Conservation (phyloP, 2,888 invertebrate genomes). For the Trissoscelio sp. region DNA sequence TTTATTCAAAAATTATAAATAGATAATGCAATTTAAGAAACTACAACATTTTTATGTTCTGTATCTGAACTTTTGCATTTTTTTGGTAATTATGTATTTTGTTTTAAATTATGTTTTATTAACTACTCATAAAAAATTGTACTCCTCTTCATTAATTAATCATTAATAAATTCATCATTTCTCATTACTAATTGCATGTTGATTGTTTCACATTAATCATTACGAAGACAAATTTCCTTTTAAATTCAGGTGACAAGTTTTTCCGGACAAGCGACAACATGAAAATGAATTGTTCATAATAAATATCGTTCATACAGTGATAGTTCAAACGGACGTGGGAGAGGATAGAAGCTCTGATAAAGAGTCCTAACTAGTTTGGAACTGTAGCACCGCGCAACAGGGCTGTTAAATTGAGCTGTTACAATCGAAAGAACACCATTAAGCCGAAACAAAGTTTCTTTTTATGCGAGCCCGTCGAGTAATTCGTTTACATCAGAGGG, state of each 20-base stretch:
- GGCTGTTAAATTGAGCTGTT: constrained; percentile 38
- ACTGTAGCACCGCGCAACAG: constrained; percentile 35
- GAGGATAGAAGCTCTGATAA: constrained; percentile 20
- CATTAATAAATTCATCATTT: no score
- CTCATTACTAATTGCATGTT: no score
- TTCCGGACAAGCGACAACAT: constrained; percentile 1
- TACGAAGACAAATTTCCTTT: constrained; percentile 6
- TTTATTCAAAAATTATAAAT: no score
- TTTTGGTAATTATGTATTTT: no score
- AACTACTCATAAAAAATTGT: no score
- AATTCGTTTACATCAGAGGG: constrained; percentile 23
- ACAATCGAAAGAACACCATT: constrained; percentile 35
- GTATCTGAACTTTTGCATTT: no score
- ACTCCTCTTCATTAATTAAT: no score
- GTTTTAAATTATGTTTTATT: no score
- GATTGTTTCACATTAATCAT: no score
- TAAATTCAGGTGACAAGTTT: constrained; percentile 11
- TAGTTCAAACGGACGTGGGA: constrained; percentile 27
- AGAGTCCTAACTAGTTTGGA: constrained; percentile 53
- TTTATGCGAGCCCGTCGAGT: not conserved
- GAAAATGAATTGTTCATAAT: constrained; percentile 35
- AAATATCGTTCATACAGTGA: constrained; percentile 21
- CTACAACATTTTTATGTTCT: no score
- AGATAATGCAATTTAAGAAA: no score
- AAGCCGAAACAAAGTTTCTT: constrained; percentile 17